A percentile compares a stretch with the other conserved stretches of the same genome.
These are phyloP conservation scores for Planiliza haematocheilus DNA, from an alignment of 2,113 vertebrate genomes.

Conservation along the genomic window DNA sequence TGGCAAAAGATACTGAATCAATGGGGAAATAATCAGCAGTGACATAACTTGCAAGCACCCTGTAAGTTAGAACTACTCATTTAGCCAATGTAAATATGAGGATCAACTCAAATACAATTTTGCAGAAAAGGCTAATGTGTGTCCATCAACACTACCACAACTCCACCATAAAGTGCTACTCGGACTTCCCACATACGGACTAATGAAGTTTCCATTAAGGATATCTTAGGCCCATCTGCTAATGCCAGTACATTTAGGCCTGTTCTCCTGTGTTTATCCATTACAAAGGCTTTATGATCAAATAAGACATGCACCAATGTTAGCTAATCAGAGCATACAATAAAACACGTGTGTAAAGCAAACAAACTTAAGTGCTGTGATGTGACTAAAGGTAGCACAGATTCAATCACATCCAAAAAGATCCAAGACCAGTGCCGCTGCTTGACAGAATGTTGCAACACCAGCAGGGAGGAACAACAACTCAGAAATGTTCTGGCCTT, in stretches of 20 bases:
- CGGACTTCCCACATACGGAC: conserved; percentile 42
- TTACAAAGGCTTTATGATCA: conserved; percentile 21
- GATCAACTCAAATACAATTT: conserved; percentile 11
- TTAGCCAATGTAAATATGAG: conserved; percentile 17
- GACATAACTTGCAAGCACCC: neutral
- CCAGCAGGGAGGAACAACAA: neutral
- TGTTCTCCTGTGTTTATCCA: conserved; percentile 19
- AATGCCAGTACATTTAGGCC: conserved; percentile 34
- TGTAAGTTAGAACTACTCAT: neutral
- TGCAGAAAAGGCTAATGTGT: conserved; percentile 36
- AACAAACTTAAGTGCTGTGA: neutral
- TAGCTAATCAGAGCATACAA: neutral
- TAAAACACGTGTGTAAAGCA: neutral
- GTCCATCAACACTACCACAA: conserved; percentile 42
- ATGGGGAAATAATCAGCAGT: neutral
- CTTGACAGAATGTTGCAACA: neutral
- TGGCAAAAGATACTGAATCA: neutral
- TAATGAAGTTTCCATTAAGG: conserved; percentile 66
- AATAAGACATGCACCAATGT: conserved; percentile 9
- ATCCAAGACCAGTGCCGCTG: neutral
- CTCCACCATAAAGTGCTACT: conserved; percentile 40
- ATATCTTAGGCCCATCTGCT: conserved; percentile 49
- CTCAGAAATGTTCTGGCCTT: neutral
- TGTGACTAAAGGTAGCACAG: neutral
- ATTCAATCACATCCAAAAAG: neutral